A percentile compares a stretch with the other conserved stretches of the same genome.
These are phyloP conservation scores for Prietella phreatophila DNA, from an alignment of 2,113 vertebrate genomes.

Conservation along the genomic window DNA sequence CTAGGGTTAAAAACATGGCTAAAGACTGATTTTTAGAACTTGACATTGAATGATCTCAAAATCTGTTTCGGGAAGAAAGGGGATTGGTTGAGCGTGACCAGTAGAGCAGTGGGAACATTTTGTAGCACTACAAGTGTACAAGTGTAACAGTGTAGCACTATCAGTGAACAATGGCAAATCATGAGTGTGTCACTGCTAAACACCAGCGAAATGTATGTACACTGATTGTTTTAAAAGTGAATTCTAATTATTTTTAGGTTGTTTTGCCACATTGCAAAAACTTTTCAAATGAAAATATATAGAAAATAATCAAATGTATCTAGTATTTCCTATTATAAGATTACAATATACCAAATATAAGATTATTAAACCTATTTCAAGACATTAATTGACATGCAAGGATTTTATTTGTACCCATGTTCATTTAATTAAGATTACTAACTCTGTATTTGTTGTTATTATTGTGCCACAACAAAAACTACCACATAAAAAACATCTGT, in stretches of 20 bases:
- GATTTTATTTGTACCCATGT: background rate
- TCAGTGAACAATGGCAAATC: background rate
- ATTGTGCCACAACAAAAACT: background rate
- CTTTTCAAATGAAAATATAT: background rate
- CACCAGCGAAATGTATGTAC: background rate
- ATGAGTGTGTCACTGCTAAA: background rate
- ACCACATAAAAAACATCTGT: background rate
- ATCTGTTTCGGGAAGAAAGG: background rate
- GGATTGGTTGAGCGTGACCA: background rate
- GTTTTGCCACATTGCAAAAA: background rate
- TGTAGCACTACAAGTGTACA: background rate
- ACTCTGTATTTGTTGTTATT: background rate
- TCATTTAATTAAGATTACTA: background rate
- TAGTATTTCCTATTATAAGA: background rate
- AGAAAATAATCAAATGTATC: background rate
- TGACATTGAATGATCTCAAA: background rate
- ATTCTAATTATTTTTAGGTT: background rate
- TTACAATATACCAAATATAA: background rate
- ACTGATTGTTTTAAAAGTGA: background rate
- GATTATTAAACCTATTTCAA: background rate
- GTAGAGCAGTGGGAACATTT: background rate
- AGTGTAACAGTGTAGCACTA: background rate
- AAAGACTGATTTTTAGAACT: background rate
- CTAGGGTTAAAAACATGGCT: background rate
- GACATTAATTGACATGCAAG: background rate